Conservation (phyloP, 2,797 vertebrate species). For the Rhinichthys osculus region DNA sequence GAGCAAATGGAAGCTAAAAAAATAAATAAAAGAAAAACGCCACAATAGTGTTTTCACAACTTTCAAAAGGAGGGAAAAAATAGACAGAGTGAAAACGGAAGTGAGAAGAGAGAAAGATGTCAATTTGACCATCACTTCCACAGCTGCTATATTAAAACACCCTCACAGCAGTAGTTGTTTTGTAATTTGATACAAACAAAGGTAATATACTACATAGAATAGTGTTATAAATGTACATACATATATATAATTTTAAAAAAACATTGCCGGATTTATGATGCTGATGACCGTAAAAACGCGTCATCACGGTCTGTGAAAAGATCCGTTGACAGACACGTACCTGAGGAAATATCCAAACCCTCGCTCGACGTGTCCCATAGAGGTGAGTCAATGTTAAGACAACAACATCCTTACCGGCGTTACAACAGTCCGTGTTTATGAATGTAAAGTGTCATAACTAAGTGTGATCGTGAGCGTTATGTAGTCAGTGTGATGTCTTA, state of each 20-base stretch:
- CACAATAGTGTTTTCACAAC: not conserved
- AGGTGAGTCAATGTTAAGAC: not conserved
- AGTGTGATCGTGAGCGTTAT: not conserved
- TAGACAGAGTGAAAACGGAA: too few species aligned
- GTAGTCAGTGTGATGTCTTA: conserved; percentile 5
- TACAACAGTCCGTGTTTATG: not conserved
- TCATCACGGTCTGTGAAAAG: not conserved
- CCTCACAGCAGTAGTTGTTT: not conserved
- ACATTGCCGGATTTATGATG: not conserved
- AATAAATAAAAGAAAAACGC: not conserved
- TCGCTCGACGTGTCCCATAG: conserved; percentile 1
- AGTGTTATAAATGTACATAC: not conserved
- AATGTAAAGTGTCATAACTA: not conserved
- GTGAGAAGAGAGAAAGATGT: too few species aligned
- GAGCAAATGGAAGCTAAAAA: too few species aligned
- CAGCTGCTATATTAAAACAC: too few species aligned
- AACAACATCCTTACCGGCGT: not conserved
- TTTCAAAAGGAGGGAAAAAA: not conserved
- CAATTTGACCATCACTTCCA: too few species aligned
- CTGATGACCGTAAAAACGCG: not conserved
- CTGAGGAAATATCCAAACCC: conserved; percentile 30
- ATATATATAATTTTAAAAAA: too few species aligned
- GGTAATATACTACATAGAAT: too few species aligned
- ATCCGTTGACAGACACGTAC: conserved; percentile 27
- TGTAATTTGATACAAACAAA: not conserved